A percentile compares a stretch with the other conserved stretches of the same genome.
Conservation (phyloP, 2,113 vertebrate species). For the Leucopternis melanops region DNA sequence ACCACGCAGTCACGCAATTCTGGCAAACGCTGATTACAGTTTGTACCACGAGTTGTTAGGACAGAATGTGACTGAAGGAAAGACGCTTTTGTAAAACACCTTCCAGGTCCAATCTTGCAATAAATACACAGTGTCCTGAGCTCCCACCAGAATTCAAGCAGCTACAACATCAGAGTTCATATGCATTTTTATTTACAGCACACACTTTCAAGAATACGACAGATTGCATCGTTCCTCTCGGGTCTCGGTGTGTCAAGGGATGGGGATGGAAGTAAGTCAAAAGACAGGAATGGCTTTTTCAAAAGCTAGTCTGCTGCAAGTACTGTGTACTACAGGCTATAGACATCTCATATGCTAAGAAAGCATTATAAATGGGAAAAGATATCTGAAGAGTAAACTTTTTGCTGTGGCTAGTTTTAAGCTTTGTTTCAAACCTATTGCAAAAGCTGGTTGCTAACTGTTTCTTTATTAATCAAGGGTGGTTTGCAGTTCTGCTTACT, state of each 20-base stretch:
- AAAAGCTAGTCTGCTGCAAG: background rate
- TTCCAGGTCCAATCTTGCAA: background rate
- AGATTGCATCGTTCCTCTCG: background rate
- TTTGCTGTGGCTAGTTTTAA: background rate
- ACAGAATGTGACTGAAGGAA: background rate
- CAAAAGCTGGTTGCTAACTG: background rate
- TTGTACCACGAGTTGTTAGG: background rate
- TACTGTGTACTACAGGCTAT: background rate
- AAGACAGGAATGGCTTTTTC: background rate
- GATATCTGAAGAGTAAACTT: background rate
- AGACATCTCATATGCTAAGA: rapidly evolving
- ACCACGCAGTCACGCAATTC: background rate
- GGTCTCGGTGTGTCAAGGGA: background rate
- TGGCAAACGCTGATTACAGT: background rate
- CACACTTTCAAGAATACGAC: rapidly evolving
- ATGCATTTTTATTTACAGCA: background rate
- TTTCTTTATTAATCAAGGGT: background rate
- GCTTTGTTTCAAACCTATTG: background rate
- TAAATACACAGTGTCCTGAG: background rate
- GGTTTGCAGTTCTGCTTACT: background rate
- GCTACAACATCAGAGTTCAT: background rate
- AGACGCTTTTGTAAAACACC: background rate
- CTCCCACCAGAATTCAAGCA: background rate
- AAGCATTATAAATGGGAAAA: background rate
- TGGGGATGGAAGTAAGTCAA: background rate